These are phyloP conservation scores for Cephalopholis sonnerati DNA, from an alignment of 2,113 vertebrate genomes.

Conservation along the genomic window DNA sequence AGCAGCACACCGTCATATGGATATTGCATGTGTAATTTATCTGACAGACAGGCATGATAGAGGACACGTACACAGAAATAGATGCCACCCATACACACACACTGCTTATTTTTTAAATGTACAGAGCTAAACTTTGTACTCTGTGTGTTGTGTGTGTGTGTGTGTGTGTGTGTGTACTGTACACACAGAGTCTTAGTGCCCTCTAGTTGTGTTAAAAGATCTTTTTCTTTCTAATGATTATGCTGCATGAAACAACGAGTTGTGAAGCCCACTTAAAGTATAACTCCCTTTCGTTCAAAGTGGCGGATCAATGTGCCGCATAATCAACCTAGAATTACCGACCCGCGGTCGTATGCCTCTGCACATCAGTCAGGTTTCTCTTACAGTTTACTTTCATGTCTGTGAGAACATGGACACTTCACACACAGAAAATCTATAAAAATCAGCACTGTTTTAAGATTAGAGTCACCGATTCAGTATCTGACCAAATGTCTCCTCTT, in stretches of 20 bases:
- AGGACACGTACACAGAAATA: background rate
- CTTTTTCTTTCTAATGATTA: slow-evolving; percentile 5
- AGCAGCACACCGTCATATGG: background rate
- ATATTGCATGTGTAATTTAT: background rate
- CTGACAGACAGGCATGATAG: background rate
- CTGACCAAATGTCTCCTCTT: too few species aligned
- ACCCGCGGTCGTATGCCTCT: too few species aligned
- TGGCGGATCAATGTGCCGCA: background rate
- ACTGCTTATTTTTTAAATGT: background rate
- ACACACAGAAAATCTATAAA: too few species aligned
- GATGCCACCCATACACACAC: background rate
- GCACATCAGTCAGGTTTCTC: too few species aligned
- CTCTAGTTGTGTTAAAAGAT: slow-evolving; percentile 30
- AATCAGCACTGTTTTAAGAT: too few species aligned
- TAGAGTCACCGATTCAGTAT: too few species aligned
- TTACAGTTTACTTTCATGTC: too few species aligned
- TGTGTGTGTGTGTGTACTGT: background rate
- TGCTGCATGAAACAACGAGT: background rate
- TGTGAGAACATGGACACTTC: too few species aligned
- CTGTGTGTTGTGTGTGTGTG: background rate
- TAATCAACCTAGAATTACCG: background rate
- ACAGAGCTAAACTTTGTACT: background rate
- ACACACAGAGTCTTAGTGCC: slow-evolving; percentile 22
- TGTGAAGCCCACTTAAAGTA: background rate
- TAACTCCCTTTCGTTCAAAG: background rate